Percentiles rank a stretch among this genome's conserved stretches.
Conservation (phyloP, 2,797 vertebrate species). For the Hoplostethus mediterraneus region DNA sequence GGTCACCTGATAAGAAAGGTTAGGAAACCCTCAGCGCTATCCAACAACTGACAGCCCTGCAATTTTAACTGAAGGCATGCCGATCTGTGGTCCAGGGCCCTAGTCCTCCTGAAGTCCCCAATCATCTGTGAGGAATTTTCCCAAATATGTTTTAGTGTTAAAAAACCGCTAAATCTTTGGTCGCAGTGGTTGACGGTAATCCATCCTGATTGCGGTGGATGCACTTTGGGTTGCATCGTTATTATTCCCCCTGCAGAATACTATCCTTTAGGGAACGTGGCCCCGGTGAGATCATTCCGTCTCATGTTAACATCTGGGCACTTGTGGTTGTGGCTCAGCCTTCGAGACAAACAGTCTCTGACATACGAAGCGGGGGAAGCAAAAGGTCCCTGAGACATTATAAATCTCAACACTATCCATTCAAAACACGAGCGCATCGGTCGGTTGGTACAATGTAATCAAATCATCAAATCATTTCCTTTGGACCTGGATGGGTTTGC, state of each 20-base stretch:
- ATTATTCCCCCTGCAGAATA: constrained; percentile 25
- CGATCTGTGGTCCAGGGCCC: too few relatives aligned
- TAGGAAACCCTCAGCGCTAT: background rate
- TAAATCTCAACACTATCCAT: background rate
- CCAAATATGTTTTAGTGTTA: background rate
- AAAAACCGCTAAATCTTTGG: constrained; percentile 8
- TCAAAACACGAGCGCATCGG: background rate
- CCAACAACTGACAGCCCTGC: background rate
- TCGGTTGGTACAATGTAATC: too few relatives aligned
- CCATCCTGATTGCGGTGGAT: constrained; percentile 20
- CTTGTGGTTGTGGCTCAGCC: constrained; percentile 21
- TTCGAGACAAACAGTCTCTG: constrained; percentile 1
- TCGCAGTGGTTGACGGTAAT: constrained; percentile 27
- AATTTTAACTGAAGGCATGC: background rate
- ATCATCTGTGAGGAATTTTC: background rate
- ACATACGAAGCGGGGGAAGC: background rate
- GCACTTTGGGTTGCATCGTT: background rate
- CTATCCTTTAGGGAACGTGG: constrained; percentile 10
- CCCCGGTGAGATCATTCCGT: background rate
- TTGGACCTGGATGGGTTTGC: too few relatives aligned
- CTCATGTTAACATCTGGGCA: constrained; percentile 30
- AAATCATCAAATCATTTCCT: too few relatives aligned
- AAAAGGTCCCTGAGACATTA: background rate
- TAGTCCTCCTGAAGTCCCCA: too few relatives aligned
- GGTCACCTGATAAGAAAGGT: background rate